Conservation (phyloP, 2,113 vertebrate species). For the Anoura caudifer region DNA sequence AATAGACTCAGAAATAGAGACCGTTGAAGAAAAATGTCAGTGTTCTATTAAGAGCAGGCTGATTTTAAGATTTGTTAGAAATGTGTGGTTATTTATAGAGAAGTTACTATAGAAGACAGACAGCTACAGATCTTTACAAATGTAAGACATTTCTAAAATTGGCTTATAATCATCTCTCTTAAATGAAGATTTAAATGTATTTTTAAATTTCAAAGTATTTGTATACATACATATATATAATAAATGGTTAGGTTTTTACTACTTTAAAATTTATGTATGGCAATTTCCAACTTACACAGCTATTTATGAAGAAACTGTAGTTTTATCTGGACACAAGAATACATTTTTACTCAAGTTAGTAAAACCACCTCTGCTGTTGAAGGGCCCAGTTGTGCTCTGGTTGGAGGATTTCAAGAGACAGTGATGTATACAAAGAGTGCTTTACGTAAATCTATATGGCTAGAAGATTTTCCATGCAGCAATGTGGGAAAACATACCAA, state of each 20-base stretch:
- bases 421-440: background rate
- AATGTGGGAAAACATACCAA: slow-evolving; percentile 36
- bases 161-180: slow-evolving; percentile 66
- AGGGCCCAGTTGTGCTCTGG: slow-evolving; percentile 18
- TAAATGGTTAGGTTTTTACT: slow-evolving; percentile 39
- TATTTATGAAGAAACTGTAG: slow-evolving; percentile 56
- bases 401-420: slow-evolving; percentile 59
- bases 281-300: slow-evolving; percentile 47
- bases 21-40: slow-evolving; percentile 78
- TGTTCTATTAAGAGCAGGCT: slow-evolving; percentile 78
- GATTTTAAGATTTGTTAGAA: slow-evolving; percentile 79
- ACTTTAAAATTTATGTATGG: slow-evolving; percentile 53
- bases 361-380: slow-evolving; percentile 39
- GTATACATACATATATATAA: background rate
- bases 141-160: slow-evolving; percentile 76
- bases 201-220: slow-evolving; percentile 58
- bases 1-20: slow-evolving; percentile 79
- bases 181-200: slow-evolving; percentile 68
- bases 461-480: slow-evolving; percentile 42
- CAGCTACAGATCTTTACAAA: slow-evolving; percentile 52
- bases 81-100: slow-evolving; percentile 77
- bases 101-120: slow-evolving; percentile 72
- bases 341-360: slow-evolving; percentile 9
- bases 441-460: slow-evolving; percentile 50
- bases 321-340: slow-evolving; percentile 61